Evolutionary conservation across 2,888 invertebrate species (phyloP).

Genomic region (Ichneumon xanthorius): DNA sequence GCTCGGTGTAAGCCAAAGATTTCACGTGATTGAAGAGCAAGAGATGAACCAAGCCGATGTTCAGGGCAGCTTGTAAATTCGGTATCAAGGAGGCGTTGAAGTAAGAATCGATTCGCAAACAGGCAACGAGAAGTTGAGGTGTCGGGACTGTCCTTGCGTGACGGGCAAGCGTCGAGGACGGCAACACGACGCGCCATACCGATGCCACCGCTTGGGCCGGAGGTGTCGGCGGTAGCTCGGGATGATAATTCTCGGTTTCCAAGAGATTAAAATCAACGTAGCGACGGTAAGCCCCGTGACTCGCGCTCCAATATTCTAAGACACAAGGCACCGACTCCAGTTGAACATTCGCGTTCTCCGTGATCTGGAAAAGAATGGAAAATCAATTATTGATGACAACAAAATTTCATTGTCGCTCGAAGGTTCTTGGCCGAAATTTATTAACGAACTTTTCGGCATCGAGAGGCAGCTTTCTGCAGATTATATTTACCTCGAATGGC

Average conservation of each 20-base stretch:
- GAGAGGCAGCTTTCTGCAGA: conserved; percentile 1
- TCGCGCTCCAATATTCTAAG: conserved; percentile 88
- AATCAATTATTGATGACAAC: not conserved
- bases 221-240: conserved; percentile 86
- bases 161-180: conserved; percentile 81
- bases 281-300: conserved; percentile 86
- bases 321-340: conserved; percentile 85
- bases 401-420: not conserved
- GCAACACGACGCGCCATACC: conserved; percentile 90
- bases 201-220: conserved; percentile 87
- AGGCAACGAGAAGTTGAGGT: conserved; percentile 90
- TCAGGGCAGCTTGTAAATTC: conserved; percentile 87
- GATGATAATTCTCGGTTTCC: conserved; percentile 88
- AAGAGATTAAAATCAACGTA: conserved; percentile 89
- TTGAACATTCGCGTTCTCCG: conserved; percentile 72
- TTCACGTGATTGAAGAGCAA: conserved; percentile 88
- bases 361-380: conserved; percentile 70
- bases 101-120: conserved; percentile 91
- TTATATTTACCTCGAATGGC: conserved; percentile 88
- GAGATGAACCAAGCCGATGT: conserved; percentile 87
- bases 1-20: conserved; percentile 74
- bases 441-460: not conserved
- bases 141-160: conserved; percentile 85
- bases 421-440: not conserved
- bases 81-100: conserved; percentile 90